A percentile compares a stretch with the other conserved stretches of the same genome.
phyloP scores from a whole-genome alignment of 2,888 invertebrate genomes.

The Phlogophora meticulosa region DNA sequence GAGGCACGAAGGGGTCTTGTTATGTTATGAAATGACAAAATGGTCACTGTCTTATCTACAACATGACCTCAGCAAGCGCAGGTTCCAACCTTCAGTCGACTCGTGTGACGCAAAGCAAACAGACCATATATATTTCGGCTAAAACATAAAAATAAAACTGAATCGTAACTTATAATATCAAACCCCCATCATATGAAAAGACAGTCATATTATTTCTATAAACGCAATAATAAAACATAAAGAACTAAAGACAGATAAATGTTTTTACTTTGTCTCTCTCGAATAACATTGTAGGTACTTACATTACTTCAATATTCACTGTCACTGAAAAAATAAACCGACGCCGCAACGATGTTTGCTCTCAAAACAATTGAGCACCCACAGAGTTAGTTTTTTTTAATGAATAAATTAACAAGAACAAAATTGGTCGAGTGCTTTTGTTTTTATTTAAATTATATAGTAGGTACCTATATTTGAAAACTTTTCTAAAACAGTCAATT shows the following conservation, averaged over 20 bases:
- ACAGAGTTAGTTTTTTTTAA: constrained; percentile 33
- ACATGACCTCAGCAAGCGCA: no score
- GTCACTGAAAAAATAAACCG: constrained; percentile 60
- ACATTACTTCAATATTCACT: constrained; percentile 56
- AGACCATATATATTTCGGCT: no score
- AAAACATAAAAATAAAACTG: neutral
- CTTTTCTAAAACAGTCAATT: neutral
- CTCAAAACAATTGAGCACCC: constrained; percentile 42
- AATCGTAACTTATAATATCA: constrained; percentile 15
- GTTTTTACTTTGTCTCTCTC: constrained; percentile 29
- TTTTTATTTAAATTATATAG: neutral
- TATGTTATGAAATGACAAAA: no score
- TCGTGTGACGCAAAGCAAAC: no score
- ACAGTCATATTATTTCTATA: constrained; percentile 39
- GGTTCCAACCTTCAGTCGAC: no score
- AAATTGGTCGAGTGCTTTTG: constrained; percentile 3
- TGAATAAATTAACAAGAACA: constrained; percentile 34
- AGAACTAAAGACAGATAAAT: constrained; percentile 24
- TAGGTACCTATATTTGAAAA: constrained; percentile 2
- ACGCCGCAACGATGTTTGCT: constrained; percentile 36
- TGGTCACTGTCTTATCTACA: no score
- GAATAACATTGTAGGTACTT: constrained; percentile 35
- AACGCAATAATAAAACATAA: constrained; percentile 26
- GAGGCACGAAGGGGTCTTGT: no score
- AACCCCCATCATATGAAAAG: constrained; percentile 7